Conservation (phyloP, 2,888 invertebrate genomes). For the Drosophila setosimentum region DNA sequence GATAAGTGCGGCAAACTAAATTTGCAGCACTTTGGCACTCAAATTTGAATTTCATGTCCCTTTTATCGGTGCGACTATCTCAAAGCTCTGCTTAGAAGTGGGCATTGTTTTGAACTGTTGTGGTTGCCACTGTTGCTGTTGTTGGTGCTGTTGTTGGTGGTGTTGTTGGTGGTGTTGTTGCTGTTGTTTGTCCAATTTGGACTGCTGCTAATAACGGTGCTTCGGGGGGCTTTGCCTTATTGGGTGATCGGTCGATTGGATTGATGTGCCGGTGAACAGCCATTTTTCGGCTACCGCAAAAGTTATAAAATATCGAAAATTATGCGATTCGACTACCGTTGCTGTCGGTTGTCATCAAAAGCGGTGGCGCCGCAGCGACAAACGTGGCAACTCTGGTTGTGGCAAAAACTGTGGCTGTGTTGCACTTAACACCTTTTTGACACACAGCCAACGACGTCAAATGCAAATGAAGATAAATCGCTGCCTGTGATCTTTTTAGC, state of each 20-base stretch:
- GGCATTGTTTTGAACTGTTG: conserved; percentile 45
- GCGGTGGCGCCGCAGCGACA: conserved; percentile 64
- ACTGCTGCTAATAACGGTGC: conserved; percentile 71
- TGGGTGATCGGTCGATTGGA: conserved; percentile 64
- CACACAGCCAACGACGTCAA: conserved; percentile 79
- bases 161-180: neutral
- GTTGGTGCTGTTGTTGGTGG: conserved; percentile 5
- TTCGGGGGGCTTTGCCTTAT: conserved; percentile 63
- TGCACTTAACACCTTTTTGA: conserved; percentile 81
- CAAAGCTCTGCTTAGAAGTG: conserved; percentile 55
- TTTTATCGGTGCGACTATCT: conserved; percentile 81
- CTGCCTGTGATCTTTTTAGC: conserved; percentile 81
- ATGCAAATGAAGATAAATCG: conserved; percentile 83
- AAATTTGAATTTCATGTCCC: conserved; percentile 83
- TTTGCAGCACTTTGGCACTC: conserved; percentile 67
- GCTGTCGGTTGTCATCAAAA: conserved; percentile 71
- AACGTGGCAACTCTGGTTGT: conserved; percentile 28
- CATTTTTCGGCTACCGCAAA: conserved; percentile 52
- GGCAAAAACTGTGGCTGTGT: conserved; percentile 38
- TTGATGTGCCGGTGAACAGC: conserved; percentile 67
- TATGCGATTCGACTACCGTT: conserved; percentile 74
- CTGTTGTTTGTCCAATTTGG: conserved; percentile 65
- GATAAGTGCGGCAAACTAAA: conserved; percentile 65
- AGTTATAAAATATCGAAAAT: conserved; percentile 79
- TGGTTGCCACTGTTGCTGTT: conserved; percentile 7